A percentile compares a stretch with the other conserved stretches of the same genome.
Evolutionary conservation across 2,797 vertebrate genomes (phyloP).

Genomic region (Sphenopsis melanotis): DNA sequence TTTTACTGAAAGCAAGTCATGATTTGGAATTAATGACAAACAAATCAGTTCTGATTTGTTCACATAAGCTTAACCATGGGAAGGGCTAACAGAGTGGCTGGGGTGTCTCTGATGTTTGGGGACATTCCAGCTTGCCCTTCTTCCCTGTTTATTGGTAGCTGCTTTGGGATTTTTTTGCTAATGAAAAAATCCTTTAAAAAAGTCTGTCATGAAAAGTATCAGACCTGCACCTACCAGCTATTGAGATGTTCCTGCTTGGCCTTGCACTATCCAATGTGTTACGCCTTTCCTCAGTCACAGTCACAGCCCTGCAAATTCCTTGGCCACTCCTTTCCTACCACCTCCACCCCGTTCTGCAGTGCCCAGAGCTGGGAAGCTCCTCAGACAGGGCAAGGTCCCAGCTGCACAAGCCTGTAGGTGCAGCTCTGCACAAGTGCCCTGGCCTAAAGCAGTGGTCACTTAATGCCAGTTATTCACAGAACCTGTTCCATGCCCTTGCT

Average conservation of each 20-base stretch:
- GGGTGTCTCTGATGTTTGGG: background rate
- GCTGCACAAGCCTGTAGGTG: background rate
- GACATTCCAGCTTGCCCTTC: background rate
- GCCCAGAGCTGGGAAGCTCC: background rate
- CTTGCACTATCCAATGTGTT: background rate
- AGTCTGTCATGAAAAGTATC: background rate
- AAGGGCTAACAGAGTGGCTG: accelerated
- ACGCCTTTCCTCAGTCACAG: accelerated
- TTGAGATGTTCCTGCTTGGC: background rate
- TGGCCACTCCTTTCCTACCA: accelerated
- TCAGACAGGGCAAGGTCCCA: background rate
- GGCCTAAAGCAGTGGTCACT: background rate
- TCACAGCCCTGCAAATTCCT: background rate
- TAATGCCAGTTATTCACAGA: background rate
- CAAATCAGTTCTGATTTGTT: background rate
- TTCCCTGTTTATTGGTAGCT: background rate
- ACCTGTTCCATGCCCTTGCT: background rate
- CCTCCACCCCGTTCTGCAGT: accelerated
- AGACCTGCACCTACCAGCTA: background rate
- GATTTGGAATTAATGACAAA: background rate
- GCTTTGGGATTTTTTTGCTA: background rate
- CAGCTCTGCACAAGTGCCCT: background rate
- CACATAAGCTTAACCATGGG: background rate
- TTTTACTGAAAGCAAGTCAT: background rate
- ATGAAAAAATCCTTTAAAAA: background rate